Percentiles rank a stretch among this genome's conserved stretches.
These are phyloP conservation scores for Eueides isabella DNA, from an alignment of 1,140 invertebrate species.

Conservation along the genomic window DNA sequence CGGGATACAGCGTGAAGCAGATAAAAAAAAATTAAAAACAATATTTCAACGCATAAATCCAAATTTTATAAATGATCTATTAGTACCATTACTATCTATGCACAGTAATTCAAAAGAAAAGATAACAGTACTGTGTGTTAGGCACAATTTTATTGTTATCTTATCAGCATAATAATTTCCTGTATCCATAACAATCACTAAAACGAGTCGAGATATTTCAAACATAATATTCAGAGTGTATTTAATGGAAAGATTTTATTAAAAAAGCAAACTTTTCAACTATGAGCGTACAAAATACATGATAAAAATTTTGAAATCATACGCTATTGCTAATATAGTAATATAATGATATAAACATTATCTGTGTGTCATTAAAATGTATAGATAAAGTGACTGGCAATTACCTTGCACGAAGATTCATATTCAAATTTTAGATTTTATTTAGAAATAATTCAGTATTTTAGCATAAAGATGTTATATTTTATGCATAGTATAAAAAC, in stretches of 20 bases:
- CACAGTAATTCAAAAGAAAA: neutral
- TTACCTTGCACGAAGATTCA: too few relatives aligned
- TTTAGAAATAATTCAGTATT: too few relatives aligned
- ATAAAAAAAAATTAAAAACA: too few relatives aligned
- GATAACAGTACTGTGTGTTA: neutral
- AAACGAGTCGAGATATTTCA: neutral
- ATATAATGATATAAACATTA: neutral
- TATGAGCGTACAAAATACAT: neutral
- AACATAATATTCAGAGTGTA: neutral
- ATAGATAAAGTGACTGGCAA: too few relatives aligned
- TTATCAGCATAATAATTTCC: constrained; percentile 1
- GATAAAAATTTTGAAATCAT: neutral
- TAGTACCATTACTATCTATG: neutral
- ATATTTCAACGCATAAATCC: neutral
- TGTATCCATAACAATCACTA: neutral
- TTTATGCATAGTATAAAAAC: too few relatives aligned
- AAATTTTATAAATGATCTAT: neutral
- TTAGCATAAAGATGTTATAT: too few relatives aligned
- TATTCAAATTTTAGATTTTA: too few relatives aligned
- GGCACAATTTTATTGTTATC: neutral
- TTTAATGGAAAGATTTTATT: neutral
- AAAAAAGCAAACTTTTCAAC: too few relatives aligned
- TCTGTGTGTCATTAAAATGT: too few relatives aligned
- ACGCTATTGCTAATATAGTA: neutral
- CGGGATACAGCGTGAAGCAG: too few relatives aligned